Percentiles rank a stretch among this genome's conserved stretches.
These are phyloP conservation scores for Trematomus bernacchii DNA, from an alignment of 2,797 vertebrate species.

Conservation along the genomic window DNA sequence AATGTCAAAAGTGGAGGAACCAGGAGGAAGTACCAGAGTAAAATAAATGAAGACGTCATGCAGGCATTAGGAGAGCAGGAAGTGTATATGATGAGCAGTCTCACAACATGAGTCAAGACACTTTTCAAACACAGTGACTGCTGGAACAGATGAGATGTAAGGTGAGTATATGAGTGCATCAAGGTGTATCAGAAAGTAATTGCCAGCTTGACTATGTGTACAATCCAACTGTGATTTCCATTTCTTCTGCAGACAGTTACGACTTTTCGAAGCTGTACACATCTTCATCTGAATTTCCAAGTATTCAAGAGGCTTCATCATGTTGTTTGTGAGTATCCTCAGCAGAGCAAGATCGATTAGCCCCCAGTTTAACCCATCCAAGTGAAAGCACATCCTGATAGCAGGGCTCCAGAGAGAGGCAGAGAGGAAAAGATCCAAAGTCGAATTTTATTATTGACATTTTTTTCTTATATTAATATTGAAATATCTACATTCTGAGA, in stretches of 20 bases:
- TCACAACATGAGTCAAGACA: constrained; percentile 21
- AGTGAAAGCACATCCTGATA: constrained; percentile 62
- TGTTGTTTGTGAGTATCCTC: constrained; percentile 56
- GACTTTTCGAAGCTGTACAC: constrained; percentile 39
- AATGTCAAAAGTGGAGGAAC: constrained; percentile 20
- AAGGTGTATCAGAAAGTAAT: constrained; percentile 42
- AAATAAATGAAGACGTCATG: neutral
- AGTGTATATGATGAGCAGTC: constrained; percentile 33
- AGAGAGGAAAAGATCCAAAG: constrained; percentile 45
- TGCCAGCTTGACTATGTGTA: constrained; percentile 56
- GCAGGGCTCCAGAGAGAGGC: constrained; percentile 42
- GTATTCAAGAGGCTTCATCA: constrained; percentile 53
- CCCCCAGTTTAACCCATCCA: constrained; percentile 54
- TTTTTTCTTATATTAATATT: constrained; percentile 57
- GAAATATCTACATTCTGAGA: constrained; percentile 60
- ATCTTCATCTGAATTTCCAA: constrained; percentile 68
- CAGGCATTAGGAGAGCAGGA: constrained; percentile 24
- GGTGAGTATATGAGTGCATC: neutral
- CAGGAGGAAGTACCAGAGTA: constrained; percentile 1
- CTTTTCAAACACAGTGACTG: constrained; percentile 25
- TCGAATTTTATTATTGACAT: constrained; percentile 68
- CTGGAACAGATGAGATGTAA: constrained; percentile 1
- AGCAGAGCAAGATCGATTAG: constrained; percentile 63
- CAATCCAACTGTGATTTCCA: constrained; percentile 40
- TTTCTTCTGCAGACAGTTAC: constrained; percentile 46